Base-by-base conservation (phyloP, 2,888 invertebrate genomes). In the Hydraecia micacea region DNA sequence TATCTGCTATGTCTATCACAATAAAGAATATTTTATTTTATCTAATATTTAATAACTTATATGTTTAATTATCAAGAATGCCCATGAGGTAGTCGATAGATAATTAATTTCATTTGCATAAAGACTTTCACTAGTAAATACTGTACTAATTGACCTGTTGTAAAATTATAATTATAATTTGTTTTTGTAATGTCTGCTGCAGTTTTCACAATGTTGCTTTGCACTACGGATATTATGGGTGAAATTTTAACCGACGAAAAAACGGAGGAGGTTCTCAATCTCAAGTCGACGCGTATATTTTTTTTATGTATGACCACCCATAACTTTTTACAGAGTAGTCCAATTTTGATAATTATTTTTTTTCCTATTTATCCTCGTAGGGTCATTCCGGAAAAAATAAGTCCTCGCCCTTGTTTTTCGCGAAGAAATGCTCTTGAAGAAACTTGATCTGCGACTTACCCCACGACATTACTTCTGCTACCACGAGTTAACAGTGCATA, bases 71-170 rank as follows among this genome's bases (percentile, higher is more conserved):
- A 67, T 36, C 28, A 63, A 52, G n/a, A 58, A 71, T 49, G 9
- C 39, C 42, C 39, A 83, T 67, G 39, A 62, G 62, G 52, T 81
- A 75, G 69, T 81, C 28, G 42, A 63, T 25, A 52, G 36, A 60
- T 32, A 62, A 74, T 66, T 70, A 62, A 42, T 71, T 71, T 28
- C 1, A 82, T 82, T 79, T 71, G 28, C 84, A 79, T 82, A 83
- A 68, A 39, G 32, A 42, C 79, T 82, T 82, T 82, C 79, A 71
- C 70, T 77, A 18, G 32, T 70, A 65, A 77, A 77, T 60, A 73
- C 52, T 77, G 55, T 60, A 49, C n/a, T 62, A 73, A 83, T 81
- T 77, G 69, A 71, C 36, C 62, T 75, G 66, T 21, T 62, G 52
- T 67, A 70, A 58, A 70, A 58, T 75, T 70, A 70, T 58, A 36